Evolutionary conservation across 30 jellyfish, hydroid and myxozoan genomes (phyloP).

Genomic region (Rhopilema esculentum): DNA sequence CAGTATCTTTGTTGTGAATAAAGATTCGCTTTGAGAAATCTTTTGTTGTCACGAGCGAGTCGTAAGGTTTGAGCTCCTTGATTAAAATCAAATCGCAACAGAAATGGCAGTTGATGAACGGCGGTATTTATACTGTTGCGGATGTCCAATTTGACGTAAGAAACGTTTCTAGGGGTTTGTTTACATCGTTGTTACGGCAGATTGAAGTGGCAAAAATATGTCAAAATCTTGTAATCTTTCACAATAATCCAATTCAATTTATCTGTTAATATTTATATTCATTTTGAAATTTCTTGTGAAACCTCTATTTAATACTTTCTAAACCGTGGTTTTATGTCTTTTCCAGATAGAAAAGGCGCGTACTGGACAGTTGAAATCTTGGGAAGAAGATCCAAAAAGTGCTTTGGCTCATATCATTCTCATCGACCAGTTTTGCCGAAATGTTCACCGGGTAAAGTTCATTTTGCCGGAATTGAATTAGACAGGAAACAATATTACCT

Average conservation of each 20-base stretch:
- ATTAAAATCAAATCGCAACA: background rate
- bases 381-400: constrained; percentile 85
- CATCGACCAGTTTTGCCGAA: constrained; percentile 96
- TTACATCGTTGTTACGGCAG: background rate
- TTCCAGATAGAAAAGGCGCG: constrained; percentile 89
- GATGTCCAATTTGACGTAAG: background rate
- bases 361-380: constrained; percentile 76
- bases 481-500: background rate
- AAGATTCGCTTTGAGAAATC: background rate
- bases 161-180: background rate
- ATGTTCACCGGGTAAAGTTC: constrained; percentile 76
- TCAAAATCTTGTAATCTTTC: no score
- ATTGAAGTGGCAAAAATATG: background rate
- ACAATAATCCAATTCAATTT: no score
- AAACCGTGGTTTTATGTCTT: no score
- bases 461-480: background rate
- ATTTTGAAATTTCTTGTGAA: no score
- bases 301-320: no score
- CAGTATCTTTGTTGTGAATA: background rate
- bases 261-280: no score
- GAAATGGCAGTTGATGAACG: background rate
- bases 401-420: constrained; percentile 85
- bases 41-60: background rate
- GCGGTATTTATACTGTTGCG: background rate
- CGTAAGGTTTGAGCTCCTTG: background rate